Percentiles rank a stretch among this genome's conserved stretches.
Evolutionary conservation across 1,140 invertebrate genomes (phyloP).

Genomic region (Teleogryllus occipitalis): DNA sequence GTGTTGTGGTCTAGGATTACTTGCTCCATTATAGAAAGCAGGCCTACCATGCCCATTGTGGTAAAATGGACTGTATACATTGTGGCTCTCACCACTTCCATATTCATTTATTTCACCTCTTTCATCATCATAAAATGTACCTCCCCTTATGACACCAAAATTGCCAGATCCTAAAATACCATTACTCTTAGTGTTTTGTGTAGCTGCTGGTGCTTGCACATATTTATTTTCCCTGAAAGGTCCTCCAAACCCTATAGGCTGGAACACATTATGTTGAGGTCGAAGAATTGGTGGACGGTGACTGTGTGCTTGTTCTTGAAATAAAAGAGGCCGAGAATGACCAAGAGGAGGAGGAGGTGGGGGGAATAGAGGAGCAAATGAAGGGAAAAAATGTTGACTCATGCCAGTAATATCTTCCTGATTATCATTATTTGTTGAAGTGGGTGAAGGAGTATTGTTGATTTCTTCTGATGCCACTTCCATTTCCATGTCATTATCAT

Average conservation of each 20-base stretch:
- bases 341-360: conserved; percentile 26
- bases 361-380: conserved; percentile 29
- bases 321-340: conserved; percentile 25
- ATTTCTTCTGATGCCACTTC: too few species aligned
- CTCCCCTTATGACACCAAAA: conserved; percentile 77
- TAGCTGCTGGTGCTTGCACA: not conserved
- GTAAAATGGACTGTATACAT: conserved; percentile 25
- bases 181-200: conserved; percentile 24
- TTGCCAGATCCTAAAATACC: conserved; percentile 72
- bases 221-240: conserved; percentile 7
- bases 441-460: not conserved
- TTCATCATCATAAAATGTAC: conserved; percentile 67
- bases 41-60: conserved; percentile 41
- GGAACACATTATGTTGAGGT: conserved; percentile 21
- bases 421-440: not conserved
- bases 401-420: conserved; percentile 21
- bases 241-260: conserved; percentile 19
- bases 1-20: conserved; percentile 45
- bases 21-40: conserved; percentile 45
- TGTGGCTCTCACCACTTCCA: conserved; percentile 32
- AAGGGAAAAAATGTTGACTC: conserved; percentile 29
- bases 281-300: conserved; percentile 15
- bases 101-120: conserved; percentile 46
- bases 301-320: conserved; percentile 26
- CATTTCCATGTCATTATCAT: too few species aligned